These are phyloP conservation scores for Crypturellus tataupa DNA, from an alignment of 2,797 vertebrate species.

Conservation along the genomic window DNA sequence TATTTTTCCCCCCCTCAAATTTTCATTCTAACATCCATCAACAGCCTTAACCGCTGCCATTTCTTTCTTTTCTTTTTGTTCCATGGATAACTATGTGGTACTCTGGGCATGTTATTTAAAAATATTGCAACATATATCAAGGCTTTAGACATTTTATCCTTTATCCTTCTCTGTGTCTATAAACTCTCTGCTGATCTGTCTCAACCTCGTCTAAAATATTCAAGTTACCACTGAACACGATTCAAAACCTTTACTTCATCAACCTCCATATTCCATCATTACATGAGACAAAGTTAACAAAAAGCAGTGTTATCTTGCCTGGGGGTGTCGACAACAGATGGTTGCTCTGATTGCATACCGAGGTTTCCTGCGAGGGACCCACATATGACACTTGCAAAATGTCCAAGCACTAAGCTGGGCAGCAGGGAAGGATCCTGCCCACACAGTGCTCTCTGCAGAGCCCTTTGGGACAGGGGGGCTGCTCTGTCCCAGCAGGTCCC, in stretches of 20 bases:
- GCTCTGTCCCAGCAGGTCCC: background rate
- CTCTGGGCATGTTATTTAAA: background rate
- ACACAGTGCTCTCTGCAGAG: background rate
- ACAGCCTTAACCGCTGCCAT: background rate
- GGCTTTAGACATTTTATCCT: background rate
- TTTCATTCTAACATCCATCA: background rate
- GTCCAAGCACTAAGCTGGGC: background rate
- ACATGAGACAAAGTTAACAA: background rate
- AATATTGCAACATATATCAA: background rate
- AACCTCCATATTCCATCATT: background rate
- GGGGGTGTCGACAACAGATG: background rate
- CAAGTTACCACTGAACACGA: background rate
- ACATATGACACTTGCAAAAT: background rate
- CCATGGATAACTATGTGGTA: background rate
- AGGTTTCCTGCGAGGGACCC: background rate
- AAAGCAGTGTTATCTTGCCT: background rate
- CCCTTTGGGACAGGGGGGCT: background rate
- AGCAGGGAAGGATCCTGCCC: background rate
- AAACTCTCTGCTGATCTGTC: background rate
- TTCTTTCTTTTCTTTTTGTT: background rate
- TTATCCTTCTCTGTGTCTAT: background rate
- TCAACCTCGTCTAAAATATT: background rate
- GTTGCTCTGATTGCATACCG: background rate
- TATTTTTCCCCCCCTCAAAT: background rate
- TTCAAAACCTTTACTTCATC: background rate